A percentile compares a stretch with the other conserved stretches of the same genome.
Conservation (phyloP, 2,797 vertebrate genomes). For the Falco novaeseelandiae region DNA sequence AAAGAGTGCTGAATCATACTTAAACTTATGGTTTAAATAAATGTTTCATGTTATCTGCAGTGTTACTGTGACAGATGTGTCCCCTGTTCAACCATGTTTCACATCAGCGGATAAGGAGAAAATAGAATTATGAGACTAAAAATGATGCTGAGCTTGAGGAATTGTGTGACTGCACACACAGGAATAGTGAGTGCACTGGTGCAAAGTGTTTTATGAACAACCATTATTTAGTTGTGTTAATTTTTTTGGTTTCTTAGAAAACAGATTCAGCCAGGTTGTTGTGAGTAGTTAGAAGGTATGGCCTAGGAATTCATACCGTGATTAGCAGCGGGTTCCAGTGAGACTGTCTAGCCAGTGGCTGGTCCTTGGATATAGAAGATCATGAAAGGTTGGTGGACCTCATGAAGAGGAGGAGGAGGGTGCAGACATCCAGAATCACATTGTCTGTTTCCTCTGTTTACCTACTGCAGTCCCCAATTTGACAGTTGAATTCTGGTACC, state of each 20-base stretch:
- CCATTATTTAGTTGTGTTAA: not conserved
- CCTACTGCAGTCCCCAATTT: not conserved
- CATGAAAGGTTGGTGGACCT: not conserved
- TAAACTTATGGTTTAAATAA: not conserved
- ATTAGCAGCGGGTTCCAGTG: not conserved
- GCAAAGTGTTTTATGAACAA: not conserved
- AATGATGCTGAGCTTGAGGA: not conserved
- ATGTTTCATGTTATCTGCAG: not conserved
- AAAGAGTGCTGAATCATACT: not conserved
- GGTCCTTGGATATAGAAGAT: not conserved
- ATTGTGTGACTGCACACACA: not conserved
- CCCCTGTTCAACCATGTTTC: not conserved
- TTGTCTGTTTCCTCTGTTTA: not conserved
- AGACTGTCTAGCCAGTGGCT: not conserved
- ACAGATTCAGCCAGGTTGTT: not conserved
- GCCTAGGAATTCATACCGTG: rapidly evolving
- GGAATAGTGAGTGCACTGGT: not conserved
- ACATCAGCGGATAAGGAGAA: not conserved
- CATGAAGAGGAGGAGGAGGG: not conserved
- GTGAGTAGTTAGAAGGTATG: not conserved
- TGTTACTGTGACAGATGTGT: not conserved
- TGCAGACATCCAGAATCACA: not conserved
- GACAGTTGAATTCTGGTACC: not conserved
- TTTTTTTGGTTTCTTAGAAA: not conserved
- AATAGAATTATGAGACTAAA: not conserved